phyloP scores from a whole-genome alignment of 2,888 invertebrate species.

The Agrotis exclamationis region DNA sequence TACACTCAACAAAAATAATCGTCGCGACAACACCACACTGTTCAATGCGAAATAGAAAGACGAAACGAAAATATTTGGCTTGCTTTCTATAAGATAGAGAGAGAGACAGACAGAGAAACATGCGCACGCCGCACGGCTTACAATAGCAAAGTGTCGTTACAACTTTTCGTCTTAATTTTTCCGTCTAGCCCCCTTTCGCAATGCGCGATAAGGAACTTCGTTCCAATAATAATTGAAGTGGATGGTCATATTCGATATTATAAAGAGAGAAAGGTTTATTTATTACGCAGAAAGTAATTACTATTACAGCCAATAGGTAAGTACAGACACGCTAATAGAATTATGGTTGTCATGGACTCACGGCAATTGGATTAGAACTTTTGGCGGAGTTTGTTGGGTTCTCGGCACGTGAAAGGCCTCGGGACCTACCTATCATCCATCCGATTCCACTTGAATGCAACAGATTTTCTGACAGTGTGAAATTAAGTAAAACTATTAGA shows the following conservation, averaged over 20 bases:
- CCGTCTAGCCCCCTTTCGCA: too few relatives aligned
- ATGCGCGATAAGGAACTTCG: too few relatives aligned
- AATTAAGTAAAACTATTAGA: not conserved
- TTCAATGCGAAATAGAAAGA: too few relatives aligned
- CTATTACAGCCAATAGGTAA: conserved; percentile 50
- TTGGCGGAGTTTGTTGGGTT: conserved; percentile 82
- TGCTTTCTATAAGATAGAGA: too few relatives aligned
- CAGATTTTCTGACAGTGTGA: not conserved
- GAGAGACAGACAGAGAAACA: too few relatives aligned
- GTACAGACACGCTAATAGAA: conserved; percentile 72
- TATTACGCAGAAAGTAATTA: conserved; percentile 59
- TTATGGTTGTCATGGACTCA: conserved; percentile 74
- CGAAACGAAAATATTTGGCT: too few relatives aligned
- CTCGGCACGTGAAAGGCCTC: conserved; percentile 73
- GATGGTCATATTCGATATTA: conserved; percentile 5
- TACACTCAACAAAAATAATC: too few relatives aligned
- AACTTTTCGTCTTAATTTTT: too few relatives aligned
- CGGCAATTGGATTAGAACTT: conserved; percentile 85
- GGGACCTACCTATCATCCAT: conserved; percentile 71
- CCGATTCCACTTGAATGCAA: conserved; percentile 70
- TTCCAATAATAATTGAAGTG: not conserved
- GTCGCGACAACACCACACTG: too few relatives aligned
- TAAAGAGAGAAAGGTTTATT: conserved; percentile 12
- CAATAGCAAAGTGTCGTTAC: too few relatives aligned
- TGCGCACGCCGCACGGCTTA: too few relatives aligned